Percentiles rank a stretch among this genome's conserved stretches.
Evolutionary conservation across 2,888 invertebrate species (phyloP).

Genomic region (Pimpla rufipes): DNA sequence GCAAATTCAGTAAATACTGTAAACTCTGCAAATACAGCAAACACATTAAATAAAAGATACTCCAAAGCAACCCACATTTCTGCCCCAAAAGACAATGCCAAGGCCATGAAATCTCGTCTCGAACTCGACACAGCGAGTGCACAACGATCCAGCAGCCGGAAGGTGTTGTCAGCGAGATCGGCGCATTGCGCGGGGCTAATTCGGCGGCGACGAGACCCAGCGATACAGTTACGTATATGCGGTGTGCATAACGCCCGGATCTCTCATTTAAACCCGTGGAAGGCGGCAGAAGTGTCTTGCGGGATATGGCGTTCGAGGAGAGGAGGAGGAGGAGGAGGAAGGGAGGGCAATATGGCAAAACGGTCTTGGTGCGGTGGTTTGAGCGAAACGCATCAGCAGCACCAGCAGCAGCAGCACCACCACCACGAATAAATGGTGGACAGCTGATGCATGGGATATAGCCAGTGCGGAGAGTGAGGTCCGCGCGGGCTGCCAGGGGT

Average conservation of each 20-base stretch:
- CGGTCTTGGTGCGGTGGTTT: conserved; percentile 38
- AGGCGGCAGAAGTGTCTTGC: conserved; percentile 44
- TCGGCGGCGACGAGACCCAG: conserved; percentile 50
- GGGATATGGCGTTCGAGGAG: conserved; percentile 45
- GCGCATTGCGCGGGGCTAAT: conserved; percentile 44
- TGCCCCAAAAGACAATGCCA: no score
- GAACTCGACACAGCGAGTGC: conserved; percentile 39
- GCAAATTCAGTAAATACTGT: no score
- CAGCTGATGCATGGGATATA: conserved; percentile 78
- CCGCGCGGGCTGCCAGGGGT: conserved; percentile 78
- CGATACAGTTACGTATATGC: conserved; percentile 25
- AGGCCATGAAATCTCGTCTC: no score
- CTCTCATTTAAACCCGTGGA: conserved; percentile 54
- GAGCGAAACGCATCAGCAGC: conserved; percentile 36
- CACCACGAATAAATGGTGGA: conserved; percentile 71
- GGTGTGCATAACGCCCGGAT: conserved; percentile 48
- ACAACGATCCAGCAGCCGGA: conserved; percentile 19
- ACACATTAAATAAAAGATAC: no score
- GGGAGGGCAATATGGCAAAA: conserved; percentile 58
- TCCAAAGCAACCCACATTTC: no score
- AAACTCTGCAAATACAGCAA: no score
- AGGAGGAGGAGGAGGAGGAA: conserved; percentile 19
- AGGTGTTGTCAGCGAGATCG: conserved; percentile 48
- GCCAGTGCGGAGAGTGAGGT: conserved; percentile 75
- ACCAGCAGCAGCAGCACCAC: conserved; percentile 1